Evolutionary conservation across 37 sponge, comb jelly and placozoan genomes (phyloP), one percentile per base, ranked within the genome.

Genomic region (Diacarnus erythraeanus): DNA sequence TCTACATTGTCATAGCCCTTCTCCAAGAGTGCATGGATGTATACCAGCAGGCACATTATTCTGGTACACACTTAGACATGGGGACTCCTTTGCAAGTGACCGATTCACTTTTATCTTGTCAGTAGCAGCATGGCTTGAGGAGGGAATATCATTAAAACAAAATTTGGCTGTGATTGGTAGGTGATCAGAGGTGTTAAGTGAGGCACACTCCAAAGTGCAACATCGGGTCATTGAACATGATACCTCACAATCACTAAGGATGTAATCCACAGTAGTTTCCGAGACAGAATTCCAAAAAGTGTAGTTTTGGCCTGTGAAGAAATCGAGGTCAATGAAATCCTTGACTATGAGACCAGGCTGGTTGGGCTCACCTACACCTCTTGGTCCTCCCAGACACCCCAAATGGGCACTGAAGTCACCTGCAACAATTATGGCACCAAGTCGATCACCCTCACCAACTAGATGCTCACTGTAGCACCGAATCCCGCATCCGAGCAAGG

Each of bases 321-420:
- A n/a, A n/a, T n/a, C n/a, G n/a, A n/a, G n/a, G 26, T 39, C 44
- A 5, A 71, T 15, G 3, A 71, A 39, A 36, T 71, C 39, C 23
- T 71, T 39, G 17, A 71, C 18, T 25, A 71, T 15, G 42, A 71
- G 10, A 25, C 72, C 72, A 25, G 35, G 44, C 44, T 71, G 72
- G 72, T 71, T 71, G 26, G 72, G 42, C n/a, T 39, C 41, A n/a
- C 44, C 72, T 22, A 38, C 26, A 0, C 72, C 72, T 6, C 72
- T 71, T 15, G 38, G 18, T 2, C 72, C 72, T 3, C 72, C 72
- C 38, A 68, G 69, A 30, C 22, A 22, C 18, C 42, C 72, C 44
- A 71, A 39, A 39, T 71, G 72, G 44, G 72, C 72, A 39, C 38
- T 71, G 44, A 71, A 71, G 44, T 71, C 72, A 38, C 72, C 72